These are phyloP conservation scores for Tichodroma muraria DNA, from an alignment of 2,113 vertebrate species.

Conservation along the genomic window DNA sequence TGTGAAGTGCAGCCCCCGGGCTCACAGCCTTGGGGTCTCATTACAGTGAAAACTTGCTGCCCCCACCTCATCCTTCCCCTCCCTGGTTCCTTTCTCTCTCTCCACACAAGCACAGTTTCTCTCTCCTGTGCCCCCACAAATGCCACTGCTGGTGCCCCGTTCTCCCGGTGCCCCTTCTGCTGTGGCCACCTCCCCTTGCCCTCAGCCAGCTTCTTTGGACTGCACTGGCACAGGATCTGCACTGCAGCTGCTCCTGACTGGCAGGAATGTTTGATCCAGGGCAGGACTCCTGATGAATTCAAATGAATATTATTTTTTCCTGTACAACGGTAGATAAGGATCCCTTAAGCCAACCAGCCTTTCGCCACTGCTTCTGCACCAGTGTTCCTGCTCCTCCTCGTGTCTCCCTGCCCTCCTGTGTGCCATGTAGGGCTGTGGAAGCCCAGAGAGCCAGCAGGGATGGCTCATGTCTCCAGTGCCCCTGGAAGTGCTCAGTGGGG, in stretches of 20 bases:
- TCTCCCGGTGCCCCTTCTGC: fast-evolving
- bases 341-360: neutral
- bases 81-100: neutral
- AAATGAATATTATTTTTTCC: neutral
- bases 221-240: neutral
- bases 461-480: neutral
- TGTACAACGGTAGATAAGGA: neutral
- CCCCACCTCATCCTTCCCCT: neutral
- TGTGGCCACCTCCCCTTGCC: neutral
- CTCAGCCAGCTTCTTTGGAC: fast-evolving
- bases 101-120: fast-evolving
- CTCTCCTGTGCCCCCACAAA: neutral
- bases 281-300: neutral
- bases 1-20: neutral
- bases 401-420: neutral
- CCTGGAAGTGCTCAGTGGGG: neutral
- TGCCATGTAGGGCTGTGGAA: fast-evolving
- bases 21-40: neutral
- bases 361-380: neutral
- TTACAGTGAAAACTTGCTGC: neutral
- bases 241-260: neutral
- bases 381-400: neutral
- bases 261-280: neutral
- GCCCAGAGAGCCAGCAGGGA: neutral
- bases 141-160: fast-evolving